Percentiles rank a stretch among this genome's conserved stretches.
Conservation (phyloP, 1,140 invertebrate species). For the Apocrypta bakeri region DNA sequence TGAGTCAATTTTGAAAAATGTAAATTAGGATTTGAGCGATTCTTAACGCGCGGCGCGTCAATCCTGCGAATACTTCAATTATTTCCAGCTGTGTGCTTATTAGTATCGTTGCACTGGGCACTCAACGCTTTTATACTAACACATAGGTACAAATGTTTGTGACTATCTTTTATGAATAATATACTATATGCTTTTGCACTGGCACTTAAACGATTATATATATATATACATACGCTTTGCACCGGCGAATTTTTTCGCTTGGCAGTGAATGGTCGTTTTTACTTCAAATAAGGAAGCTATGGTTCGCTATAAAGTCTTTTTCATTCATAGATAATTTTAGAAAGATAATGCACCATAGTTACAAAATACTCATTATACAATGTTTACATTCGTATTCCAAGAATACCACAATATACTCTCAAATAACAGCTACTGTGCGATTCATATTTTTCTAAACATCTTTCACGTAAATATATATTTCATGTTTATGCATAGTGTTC, state of each 20-base stretch:
- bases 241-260: constrained; percentile 26
- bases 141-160: not conserved
- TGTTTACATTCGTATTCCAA: constrained; percentile 9
- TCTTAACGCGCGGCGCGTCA: too few relatives aligned
- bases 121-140: constrained; percentile 5
- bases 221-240: constrained; percentile 28
- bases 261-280: too few relatives aligned
- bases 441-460: not conserved
- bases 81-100: constrained; percentile 29
- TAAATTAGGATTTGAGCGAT: too few relatives aligned
- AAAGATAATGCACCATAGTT: not conserved
- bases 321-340: not conserved
- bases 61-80: not conserved
- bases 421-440: not conserved
- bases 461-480: not conserved
- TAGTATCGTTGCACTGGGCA: constrained; percentile 12
- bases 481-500: not conserved
- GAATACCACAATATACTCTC: constrained; percentile 21
- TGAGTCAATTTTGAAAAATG: too few relatives aligned
- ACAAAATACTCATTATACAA: not conserved
- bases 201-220: constrained; percentile 32
- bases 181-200: constrained; percentile 25
- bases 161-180: not conserved
- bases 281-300: constrained; percentile 2
- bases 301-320: not conserved